These are phyloP conservation scores for Rhynchophorus ferrugineus DNA, from an alignment of 1,140 invertebrate genomes.

Conservation along the genomic window DNA sequence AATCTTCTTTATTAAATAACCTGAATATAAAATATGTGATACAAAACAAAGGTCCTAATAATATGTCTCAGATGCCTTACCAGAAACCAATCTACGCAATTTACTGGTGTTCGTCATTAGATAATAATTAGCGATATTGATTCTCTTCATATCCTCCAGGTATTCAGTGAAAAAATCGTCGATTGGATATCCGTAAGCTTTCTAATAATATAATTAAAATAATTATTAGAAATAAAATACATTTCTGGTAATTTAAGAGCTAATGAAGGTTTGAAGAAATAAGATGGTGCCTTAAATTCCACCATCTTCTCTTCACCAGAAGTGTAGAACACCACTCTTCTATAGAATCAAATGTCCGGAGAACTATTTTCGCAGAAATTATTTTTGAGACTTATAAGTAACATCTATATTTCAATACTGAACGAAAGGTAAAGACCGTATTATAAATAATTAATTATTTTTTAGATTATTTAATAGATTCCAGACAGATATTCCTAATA, in stretches of 20 bases:
- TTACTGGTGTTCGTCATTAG: constrained; percentile 16
- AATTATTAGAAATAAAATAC: constrained; percentile 2
- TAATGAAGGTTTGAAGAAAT: background rate
- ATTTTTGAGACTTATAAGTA: too few species aligned
- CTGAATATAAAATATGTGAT: constrained; percentile 10
- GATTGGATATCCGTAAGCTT: constrained; percentile 22
- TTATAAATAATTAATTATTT: too few species aligned
- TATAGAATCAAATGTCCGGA: too few species aligned
- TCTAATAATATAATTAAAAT: too few species aligned
- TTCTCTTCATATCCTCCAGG: constrained; percentile 13
- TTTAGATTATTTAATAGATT: too few species aligned
- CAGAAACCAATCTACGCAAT: constrained; percentile 19
- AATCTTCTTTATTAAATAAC: constrained; percentile 22
- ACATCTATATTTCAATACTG: too few species aligned
- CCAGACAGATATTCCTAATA: too few species aligned
- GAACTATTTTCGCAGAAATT: too few species aligned
- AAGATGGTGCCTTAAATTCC: background rate
- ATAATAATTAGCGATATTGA: constrained; percentile 15
- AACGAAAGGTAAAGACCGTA: too few species aligned
- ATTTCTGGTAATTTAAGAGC: background rate
- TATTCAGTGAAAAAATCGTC: constrained; percentile 19
- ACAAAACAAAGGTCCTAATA: background rate
- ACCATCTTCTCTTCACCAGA: background rate
- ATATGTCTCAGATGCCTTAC: constrained; percentile 13
- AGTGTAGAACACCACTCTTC: background rate